Evolutionary conservation across 2,113 vertebrate species (phyloP), one percentile per base, ranked within the genome.

Genomic region (Zosterops pallidus): DNA sequence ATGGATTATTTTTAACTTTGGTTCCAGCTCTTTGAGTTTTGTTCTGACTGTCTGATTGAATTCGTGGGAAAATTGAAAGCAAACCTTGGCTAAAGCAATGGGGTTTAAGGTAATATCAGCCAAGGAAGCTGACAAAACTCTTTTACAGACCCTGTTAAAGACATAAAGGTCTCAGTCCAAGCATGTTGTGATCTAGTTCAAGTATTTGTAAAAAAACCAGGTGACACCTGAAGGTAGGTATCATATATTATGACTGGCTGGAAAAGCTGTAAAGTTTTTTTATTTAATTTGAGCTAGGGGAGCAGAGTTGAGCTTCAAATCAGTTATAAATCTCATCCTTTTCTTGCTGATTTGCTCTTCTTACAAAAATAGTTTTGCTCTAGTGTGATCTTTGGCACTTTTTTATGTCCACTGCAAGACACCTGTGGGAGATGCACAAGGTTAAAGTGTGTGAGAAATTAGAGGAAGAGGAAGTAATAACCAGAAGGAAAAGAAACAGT

Each of bases 1-100:
- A 49, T 49, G 37, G 41, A 93, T 93, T 95, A 92, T 89, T 93
- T 96, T 94, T 67, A 93, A 68, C 72, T 78, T 93, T 78, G 18
- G 9, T 85, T 89, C 24, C 24, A 52, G 14, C 19, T 81, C 33
- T 75, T 65, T 56, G 42, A 77, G 26, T 26, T 92, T 94, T n/a
- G 35, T 74, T 95, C 72, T 70, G 57, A 62, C 31, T 74, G 2
- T 2, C 22, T 89, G 39, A 71, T 63, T 90, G 77, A 92, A 82
- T n/a, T 75, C 0, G 56, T 79, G 37, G 56, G 44, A 92, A 86
- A 89, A 86, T 71, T 68, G 60, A 86, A 91, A 84, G 39, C 4
- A 84, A 90, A 70, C 41, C 28, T 42, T 11, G 9, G 14, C 6
- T 50, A 39, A 83, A 80, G 12, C 16, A 77, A 28, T 29, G 20